Conservation (phyloP, 2,797 vertebrate genomes). For the Taeniopygia guttata region DNA sequence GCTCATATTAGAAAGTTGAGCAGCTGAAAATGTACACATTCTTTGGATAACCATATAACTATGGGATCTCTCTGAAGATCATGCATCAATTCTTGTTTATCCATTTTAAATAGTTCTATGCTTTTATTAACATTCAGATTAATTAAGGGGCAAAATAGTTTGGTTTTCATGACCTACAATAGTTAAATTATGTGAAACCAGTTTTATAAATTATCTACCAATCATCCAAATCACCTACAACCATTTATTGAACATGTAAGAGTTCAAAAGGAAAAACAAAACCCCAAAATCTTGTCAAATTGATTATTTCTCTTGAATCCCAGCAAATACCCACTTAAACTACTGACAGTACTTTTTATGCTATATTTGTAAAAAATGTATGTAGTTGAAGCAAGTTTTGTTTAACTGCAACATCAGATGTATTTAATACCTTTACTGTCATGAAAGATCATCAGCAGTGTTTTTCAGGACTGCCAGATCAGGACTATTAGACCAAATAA, state of each 20-base stretch:
- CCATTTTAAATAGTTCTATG: not conserved
- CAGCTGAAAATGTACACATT: not conserved
- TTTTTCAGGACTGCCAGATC: not conserved
- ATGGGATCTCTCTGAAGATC: not conserved
- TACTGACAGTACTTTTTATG: not conserved
- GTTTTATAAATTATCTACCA: not conserved
- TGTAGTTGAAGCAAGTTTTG: not conserved
- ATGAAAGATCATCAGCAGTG: not conserved
- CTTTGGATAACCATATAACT: not conserved
- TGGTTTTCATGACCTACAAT: not conserved
- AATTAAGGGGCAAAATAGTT: not conserved
- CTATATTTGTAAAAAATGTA: not conserved
- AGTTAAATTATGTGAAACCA: not conserved
- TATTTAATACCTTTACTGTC: not conserved
- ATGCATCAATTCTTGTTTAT: not conserved
- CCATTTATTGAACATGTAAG: not conserved
- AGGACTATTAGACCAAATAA: not conserved
- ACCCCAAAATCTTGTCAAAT: not conserved
- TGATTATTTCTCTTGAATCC: not conserved
- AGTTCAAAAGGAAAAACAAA: not conserved
- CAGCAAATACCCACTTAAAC: not conserved
- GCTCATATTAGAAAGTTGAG: not conserved
- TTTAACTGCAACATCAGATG: not conserved
- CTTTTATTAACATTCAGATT: not conserved
- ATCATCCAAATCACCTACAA: not conserved